Conservation (phyloP, 2,113 vertebrate species). For the Butastur rufipennis region DNA sequence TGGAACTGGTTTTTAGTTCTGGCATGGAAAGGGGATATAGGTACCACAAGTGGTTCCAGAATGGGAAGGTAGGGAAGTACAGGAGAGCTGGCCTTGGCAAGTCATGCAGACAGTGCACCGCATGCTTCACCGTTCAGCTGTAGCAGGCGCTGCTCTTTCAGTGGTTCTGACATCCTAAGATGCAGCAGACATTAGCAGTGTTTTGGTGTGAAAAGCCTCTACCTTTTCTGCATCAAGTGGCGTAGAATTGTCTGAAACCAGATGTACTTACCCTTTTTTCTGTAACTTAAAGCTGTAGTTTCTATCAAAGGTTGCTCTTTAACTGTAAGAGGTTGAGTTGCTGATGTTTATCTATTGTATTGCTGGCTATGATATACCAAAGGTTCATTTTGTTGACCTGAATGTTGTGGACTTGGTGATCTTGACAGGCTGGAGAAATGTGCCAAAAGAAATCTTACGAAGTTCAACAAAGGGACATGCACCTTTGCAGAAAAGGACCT, state of each 20-base stretch:
- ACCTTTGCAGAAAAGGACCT: neutral
- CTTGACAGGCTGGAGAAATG: neutral
- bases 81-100: neutral
- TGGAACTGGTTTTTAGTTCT: neutral
- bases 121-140: fast-evolving
- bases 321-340: neutral
- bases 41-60: neutral
- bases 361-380: neutral
- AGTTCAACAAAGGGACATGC: neutral
- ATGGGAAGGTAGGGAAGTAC: neutral
- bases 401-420: neutral
- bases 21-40: neutral
- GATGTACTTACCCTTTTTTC: neutral
- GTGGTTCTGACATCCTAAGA: neutral
- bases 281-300: neutral
- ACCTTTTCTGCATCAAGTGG: neutral
- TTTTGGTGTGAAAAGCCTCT: neutral
- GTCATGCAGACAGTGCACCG: fast-evolving
- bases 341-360: neutral
- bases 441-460: fast-evolving
- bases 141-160: neutral
- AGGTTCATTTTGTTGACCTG: neutral
- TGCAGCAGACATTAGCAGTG: fast-evolving
- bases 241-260: neutral
- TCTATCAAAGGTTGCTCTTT: neutral